phyloP scores from a whole-genome alignment of 92 coral and sea anemone species.

The Heteractis magnifica region DNA sequence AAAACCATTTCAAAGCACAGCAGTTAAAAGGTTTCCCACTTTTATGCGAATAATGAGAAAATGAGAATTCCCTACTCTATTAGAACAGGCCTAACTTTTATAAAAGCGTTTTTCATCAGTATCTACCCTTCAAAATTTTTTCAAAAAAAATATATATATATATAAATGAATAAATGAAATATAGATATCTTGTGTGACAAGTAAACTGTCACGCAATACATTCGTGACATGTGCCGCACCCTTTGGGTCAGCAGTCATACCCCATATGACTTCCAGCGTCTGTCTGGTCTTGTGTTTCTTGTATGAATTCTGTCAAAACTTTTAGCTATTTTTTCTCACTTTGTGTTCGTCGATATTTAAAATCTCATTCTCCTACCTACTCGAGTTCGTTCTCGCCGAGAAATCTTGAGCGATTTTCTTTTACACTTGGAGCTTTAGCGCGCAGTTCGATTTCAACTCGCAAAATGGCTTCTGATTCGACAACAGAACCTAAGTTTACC shows the following conservation, averaged over 20 bases:
- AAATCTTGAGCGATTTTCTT: neutral
- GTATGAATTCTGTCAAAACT: slow-evolving; percentile 32
- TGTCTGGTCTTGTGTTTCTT: neutral
- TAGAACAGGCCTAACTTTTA: no score
- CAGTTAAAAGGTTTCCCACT: no score
- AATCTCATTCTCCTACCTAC: neutral
- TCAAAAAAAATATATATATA: no score
- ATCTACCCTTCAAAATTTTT: no score
- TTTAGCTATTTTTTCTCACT: slow-evolving; percentile 8
- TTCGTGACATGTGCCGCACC: slow-evolving; percentile 11
- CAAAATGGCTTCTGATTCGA: slow-evolving; percentile 16
- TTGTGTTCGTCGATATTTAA: slow-evolving; percentile 14
- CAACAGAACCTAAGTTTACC: slow-evolving; percentile 43
- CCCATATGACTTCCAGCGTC: slow-evolving; percentile 16
- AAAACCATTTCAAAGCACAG: no score
- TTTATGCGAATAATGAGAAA: no score
- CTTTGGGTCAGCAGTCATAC: slow-evolving; percentile 24
- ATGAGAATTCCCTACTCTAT: no score
- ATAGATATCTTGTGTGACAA: neutral
- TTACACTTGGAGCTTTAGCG: neutral
- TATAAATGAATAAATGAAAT: no score
- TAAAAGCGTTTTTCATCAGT: no score
- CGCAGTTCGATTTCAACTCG: slow-evolving; percentile 14
- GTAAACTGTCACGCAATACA: neutral
- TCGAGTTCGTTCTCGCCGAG: neutral